A percentile compares a stretch with the other conserved stretches of the same genome.
Evolutionary conservation across 2,113 vertebrate genomes (phyloP).

Genomic region (Glaucidium brasilianum): DNA sequence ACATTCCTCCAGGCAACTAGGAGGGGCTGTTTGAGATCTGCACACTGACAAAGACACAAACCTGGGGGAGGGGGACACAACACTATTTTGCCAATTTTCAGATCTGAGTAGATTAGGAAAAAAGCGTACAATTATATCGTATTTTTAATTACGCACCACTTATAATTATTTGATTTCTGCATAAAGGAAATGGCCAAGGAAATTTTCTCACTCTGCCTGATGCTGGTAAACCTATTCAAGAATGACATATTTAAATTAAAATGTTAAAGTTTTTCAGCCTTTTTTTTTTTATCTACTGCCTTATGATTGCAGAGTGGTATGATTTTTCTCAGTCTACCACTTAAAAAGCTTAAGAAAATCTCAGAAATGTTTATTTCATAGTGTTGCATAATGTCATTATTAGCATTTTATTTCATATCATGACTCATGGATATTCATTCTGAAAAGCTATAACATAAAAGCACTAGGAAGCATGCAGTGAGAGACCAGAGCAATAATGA

Average conservation of each 20-base stretch:
- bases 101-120: neutral
- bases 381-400: constrained; percentile 30
- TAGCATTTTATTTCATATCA: constrained; percentile 49
- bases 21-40: neutral
- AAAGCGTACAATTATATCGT: neutral
- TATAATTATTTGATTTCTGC: neutral
- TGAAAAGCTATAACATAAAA: constrained; percentile 51
- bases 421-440: constrained; percentile 52
- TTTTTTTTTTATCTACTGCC: neutral
- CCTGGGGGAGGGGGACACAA: fast-evolving
- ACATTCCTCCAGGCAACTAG: fast-evolving
- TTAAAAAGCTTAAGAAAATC: neutral
- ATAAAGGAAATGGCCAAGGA: neutral
- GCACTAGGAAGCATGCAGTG: neutral
- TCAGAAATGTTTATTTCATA: constrained; percentile 35
- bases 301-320: neutral
- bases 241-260: neutral
- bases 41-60: neutral
- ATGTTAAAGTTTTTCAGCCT: neutral
- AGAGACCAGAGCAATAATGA: constrained; percentile 33
- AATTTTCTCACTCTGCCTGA: neutral
- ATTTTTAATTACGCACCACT: neutral
- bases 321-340: neutral
- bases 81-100: neutral
- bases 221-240: neutral